These are phyloP conservation scores for Alfaro cultratus DNA, from an alignment of 2,797 vertebrate species.

Conservation along the genomic window DNA sequence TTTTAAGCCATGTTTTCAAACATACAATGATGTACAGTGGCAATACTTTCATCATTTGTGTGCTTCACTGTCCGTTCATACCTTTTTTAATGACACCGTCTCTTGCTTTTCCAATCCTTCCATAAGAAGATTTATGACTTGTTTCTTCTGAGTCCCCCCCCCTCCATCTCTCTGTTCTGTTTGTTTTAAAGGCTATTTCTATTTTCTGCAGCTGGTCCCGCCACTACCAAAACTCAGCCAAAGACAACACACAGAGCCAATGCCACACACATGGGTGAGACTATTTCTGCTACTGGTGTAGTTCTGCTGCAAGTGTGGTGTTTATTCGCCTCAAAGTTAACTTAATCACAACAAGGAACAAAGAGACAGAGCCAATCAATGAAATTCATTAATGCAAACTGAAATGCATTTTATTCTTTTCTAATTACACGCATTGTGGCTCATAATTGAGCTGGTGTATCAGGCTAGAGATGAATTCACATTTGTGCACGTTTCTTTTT, in stretches of 20 bases:
- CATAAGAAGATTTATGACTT: constrained; percentile 67
- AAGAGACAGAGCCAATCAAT: constrained; percentile 79
- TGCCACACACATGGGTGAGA: constrained; percentile 40
- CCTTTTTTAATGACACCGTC: constrained; percentile 49
- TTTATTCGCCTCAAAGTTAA: constrained; percentile 77
- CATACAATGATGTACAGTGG: constrained; percentile 63
- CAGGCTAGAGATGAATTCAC: constrained; percentile 76
- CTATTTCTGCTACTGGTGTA: constrained; percentile 38
- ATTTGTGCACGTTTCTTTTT: constrained; percentile 39
- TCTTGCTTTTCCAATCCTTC: constrained; percentile 26
- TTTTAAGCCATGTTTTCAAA: constrained; percentile 61
- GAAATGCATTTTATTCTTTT: constrained; percentile 83
- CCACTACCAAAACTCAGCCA: constrained; percentile 49
- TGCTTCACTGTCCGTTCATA: constrained; percentile 51
- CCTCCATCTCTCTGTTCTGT: constrained; percentile 44
- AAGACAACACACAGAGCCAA: constrained; percentile 50
- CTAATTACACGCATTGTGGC: constrained; percentile 84
- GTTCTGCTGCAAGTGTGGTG: constrained; percentile 68
- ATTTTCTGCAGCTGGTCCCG: constrained; percentile 63
- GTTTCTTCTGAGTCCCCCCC: constrained; percentile 61
- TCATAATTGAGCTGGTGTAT: constrained; percentile 81
- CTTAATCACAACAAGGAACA: constrained; percentile 79
- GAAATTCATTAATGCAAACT: constrained; percentile 81
- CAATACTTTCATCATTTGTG: constrained; percentile 67
- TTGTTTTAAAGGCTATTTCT: constrained; percentile 65